These are phyloP conservation scores for Aleadryas rufinucha DNA, from an alignment of 2,113 vertebrate genomes.

Conservation along the genomic window DNA sequence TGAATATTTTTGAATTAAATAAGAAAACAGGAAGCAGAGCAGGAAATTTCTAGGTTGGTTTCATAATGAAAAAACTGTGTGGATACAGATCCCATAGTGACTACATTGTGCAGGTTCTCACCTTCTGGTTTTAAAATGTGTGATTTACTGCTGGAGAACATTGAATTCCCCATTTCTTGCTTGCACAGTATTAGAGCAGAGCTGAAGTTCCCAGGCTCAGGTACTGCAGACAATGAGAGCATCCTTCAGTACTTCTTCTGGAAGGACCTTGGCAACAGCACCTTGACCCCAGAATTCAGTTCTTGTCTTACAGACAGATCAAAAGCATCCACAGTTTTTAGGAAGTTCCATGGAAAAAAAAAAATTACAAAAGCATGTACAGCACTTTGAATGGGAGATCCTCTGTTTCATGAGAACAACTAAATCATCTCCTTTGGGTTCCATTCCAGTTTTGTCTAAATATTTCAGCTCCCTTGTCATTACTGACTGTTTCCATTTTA, in stretches of 20 bases:
- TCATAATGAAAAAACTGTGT: neutral
- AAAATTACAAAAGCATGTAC: constrained; percentile 37
- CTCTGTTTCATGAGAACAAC: constrained; percentile 56
- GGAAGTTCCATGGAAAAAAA: constrained; percentile 1
- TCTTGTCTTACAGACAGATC: neutral
- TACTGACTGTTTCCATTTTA: constrained; percentile 78
- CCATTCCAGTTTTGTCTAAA: constrained; percentile 73
- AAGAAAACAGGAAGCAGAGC: neutral
- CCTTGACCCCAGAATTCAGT: neutral
- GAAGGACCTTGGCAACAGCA: neutral
- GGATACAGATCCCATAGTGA: neutral
- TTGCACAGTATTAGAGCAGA: neutral
- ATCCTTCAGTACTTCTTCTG: neutral
- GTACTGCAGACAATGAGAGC: neutral
- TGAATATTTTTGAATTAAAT: neutral
- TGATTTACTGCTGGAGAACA: neutral
- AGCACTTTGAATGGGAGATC: constrained; percentile 33
- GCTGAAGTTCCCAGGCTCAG: neutral
- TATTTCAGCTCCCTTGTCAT: constrained; percentile 79
- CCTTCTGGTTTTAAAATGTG: neutral
- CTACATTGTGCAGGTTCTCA: neutral
- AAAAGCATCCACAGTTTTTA: neutral
- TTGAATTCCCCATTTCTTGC: neutral
- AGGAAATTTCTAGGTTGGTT: neutral
- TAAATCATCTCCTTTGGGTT: constrained; percentile 62